Base-by-base conservation (phyloP, 2,888 invertebrate genomes). In the Muschampia staudingeri region DNA sequence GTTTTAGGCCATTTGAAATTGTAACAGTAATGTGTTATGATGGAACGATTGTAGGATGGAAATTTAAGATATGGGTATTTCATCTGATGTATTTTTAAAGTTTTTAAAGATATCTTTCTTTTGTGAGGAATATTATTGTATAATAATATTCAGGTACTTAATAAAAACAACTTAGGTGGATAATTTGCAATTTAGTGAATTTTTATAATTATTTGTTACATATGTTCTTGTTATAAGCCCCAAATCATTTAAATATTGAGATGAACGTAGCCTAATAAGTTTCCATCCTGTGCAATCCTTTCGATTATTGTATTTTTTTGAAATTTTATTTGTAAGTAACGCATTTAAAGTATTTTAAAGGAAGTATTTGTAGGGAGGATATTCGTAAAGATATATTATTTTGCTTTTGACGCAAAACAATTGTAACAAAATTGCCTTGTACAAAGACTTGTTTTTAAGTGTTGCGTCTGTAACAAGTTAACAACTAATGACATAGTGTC, bases 381-480 rank as follows among this genome's bases (percentile, higher is more conserved):
- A 61, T 16, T 56, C 19, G n/a, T 4, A 3, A 19, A 56, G 8
- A 19, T 16, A 8, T 40, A 37, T 25, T 70, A 37, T 61, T 78
- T 78, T 78, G 78, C 78, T 78, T 70, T 25, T 78, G 25, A 48
- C 14, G 70, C 70, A 52, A 70, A 56, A 70, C 70, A 19, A 70
- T n/a, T 70, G 76, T 67, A 80, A 91, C 89, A 89, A 93, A 93
- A 94, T 93, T 94, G 95, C 95, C 94, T 95, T 95, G 94, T 95
- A 94, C 93, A 95, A 95, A 95, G 95, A 95, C 94, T 95, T 92
- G 92, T 92, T 91, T 75, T 92, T 92, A 94, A 94, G 92, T 76
- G 78, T 81, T 82, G 80, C 82, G 80, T 80, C 73, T 86, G 82
- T 82, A 61, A 61, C 25, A 19, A 61, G 25, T 61, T 61, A 12